Percentiles rank a stretch among this genome's conserved stretches.
Conservation (phyloP, 2,888 invertebrate species). For the Baronia brevicornis region DNA sequence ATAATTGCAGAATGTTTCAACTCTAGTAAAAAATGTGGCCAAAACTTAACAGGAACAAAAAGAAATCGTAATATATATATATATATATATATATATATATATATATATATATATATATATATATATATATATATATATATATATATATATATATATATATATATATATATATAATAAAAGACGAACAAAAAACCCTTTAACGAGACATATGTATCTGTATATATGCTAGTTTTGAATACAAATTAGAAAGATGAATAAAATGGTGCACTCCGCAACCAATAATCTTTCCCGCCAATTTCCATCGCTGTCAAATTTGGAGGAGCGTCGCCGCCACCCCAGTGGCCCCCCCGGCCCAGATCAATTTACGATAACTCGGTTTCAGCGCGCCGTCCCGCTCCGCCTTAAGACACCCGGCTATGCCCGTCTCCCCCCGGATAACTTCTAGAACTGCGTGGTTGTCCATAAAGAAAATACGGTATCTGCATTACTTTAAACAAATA, state of each 20-base stretch:
- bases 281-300: conserved; percentile 74
- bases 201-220: too few relatives aligned
- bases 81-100: too few relatives aligned
- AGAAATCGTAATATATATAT: too few relatives aligned
- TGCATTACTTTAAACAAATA: conserved; percentile 34
- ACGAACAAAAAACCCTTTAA: too few relatives aligned
- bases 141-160: too few relatives aligned
- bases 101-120: too few relatives aligned
- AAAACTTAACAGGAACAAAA: too few relatives aligned
- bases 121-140: too few relatives aligned
- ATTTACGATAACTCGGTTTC: conserved; percentile 72
- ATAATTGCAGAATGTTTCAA: too few relatives aligned
- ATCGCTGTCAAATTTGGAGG: conserved; percentile 74
- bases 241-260: conserved; percentile 35
- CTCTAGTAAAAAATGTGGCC: too few relatives aligned
- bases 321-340: conserved; percentile 40
- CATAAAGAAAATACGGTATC: conserved; percentile 40
- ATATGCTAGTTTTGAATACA: conserved; percentile 36
- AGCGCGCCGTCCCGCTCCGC: conserved; percentile 66
- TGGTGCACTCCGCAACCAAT: conserved; percentile 47
- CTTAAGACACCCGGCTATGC: conserved; percentile 64
- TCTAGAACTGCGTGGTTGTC: conserved; percentile 56
- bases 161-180: too few relatives aligned
- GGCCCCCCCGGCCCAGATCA: conserved; percentile 62
- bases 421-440: conserved; percentile 65